These are phyloP conservation scores for Ctenodactylus gundi DNA, from an alignment of 2,113 vertebrate genomes.

Conservation along the genomic window DNA sequence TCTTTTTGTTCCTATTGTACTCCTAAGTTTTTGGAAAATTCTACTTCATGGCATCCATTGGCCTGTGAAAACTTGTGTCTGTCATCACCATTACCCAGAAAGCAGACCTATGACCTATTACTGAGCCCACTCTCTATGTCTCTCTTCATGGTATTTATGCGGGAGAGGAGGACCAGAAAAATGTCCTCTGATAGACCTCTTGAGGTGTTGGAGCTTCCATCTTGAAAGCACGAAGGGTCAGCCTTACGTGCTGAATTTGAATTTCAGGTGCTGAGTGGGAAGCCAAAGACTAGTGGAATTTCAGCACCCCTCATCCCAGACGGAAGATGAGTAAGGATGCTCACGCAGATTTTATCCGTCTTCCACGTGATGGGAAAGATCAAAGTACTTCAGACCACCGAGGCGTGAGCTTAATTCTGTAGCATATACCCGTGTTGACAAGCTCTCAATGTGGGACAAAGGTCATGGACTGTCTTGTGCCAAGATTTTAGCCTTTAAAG, in stretches of 20 bases:
- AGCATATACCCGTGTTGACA: background rate
- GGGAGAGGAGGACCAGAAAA: background rate
- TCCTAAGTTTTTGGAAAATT: background rate
- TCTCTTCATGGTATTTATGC: background rate
- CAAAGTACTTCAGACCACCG: background rate
- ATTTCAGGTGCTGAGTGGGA: background rate
- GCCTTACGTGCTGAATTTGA: background rate
- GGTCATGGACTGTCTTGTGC: background rate
- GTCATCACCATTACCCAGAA: background rate
- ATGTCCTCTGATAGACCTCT: background rate
- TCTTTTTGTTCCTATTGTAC: background rate
- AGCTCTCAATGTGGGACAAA: background rate
- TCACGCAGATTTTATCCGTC: no score
- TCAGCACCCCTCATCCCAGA: background rate
- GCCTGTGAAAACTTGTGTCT: background rate
- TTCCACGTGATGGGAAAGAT: fast-evolving
- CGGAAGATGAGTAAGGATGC: background rate
- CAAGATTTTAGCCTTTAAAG: background rate
- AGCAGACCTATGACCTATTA: background rate
- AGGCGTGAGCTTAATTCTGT: background rate
- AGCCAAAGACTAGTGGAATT: background rate
- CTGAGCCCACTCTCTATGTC: background rate
- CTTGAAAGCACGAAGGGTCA: background rate
- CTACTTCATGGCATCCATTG: background rate
- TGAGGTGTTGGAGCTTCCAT: background rate